Evolutionary conservation across 1,140 invertebrate genomes (phyloP).

Genomic region (Cotesia chilonis): DNA sequence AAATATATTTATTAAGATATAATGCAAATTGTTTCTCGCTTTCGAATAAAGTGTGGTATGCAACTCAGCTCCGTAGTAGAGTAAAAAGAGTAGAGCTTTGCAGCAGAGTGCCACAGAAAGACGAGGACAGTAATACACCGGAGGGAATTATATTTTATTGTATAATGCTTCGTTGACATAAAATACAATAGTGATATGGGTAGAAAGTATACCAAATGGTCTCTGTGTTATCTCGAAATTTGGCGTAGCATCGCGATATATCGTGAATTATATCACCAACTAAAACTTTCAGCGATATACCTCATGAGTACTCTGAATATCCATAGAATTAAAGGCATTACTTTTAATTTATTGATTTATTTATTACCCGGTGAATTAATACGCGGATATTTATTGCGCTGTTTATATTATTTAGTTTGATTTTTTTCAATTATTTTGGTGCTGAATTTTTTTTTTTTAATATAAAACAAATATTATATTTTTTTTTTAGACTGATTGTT

Average conservation of each 20-base stretch:
- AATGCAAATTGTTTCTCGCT: constrained; percentile 45
- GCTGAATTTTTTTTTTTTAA: too few species aligned
- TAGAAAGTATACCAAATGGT: constrained; percentile 28
- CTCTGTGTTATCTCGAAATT: constrained; percentile 16
- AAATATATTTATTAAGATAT: constrained; percentile 18
- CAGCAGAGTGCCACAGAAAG: not conserved
- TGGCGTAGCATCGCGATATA: constrained; percentile 22
- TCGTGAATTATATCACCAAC: constrained; percentile 22
- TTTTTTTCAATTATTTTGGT: too few species aligned
- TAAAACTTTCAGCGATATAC: constrained; percentile 21
- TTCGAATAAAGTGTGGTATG: constrained; percentile 42
- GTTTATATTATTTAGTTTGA: too few species aligned
- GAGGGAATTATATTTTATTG: constrained; percentile 40
- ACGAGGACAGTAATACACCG: constrained; percentile 28
- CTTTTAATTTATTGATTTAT: constrained; percentile 7
- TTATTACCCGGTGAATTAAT: not conserved
- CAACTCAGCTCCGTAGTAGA: constrained; percentile 1
- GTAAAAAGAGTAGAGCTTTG: too few species aligned
- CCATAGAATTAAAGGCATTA: constrained; percentile 2
- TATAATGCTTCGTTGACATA: constrained; percentile 42
- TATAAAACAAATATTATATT: too few species aligned
- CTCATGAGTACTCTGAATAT: too few species aligned
- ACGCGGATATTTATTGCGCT: too few species aligned
- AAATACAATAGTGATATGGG: constrained; percentile 25
- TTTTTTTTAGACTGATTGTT: too few species aligned